These are phyloP conservation scores for Physeter macrocephalus DNA, from an alignment of 2,113 vertebrate genomes.

Conservation along the genomic window DNA sequence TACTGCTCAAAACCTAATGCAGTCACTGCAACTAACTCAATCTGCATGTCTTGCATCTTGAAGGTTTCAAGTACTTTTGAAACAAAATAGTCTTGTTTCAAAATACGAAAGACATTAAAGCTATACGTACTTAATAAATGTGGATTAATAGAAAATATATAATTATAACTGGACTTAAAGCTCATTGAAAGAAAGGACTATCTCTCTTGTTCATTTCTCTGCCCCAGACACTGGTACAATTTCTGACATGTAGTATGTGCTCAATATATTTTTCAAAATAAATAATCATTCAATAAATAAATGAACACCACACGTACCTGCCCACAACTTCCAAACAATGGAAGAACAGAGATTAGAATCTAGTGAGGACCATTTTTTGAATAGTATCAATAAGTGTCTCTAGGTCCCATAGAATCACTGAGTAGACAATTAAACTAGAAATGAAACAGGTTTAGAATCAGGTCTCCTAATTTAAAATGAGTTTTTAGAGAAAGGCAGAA, in stretches of 20 bases:
- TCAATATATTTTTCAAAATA: neutral
- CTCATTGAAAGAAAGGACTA: neutral
- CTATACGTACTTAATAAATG: neutral
- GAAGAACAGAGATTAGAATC: neutral
- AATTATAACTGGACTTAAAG: neutral
- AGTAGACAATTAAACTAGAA: neutral
- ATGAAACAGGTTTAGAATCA: neutral
- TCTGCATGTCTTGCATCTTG: neutral
- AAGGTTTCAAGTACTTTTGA: neutral
- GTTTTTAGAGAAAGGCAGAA: neutral
- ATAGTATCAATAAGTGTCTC: neutral
- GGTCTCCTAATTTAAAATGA: slow-evolving; percentile 10
- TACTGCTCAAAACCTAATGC: neutral
- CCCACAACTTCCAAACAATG: neutral
- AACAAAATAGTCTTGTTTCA: neutral
- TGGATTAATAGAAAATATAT: neutral
- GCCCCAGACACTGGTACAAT: neutral
- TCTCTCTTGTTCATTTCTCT: neutral
- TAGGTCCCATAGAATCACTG: neutral
- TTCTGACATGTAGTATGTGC: neutral
- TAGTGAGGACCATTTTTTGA: neutral
- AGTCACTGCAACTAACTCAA: neutral
- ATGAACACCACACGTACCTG: neutral
- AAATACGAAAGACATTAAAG: neutral
- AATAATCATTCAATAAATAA: neutral